Evolutionary conservation across 2,888 invertebrate species (phyloP), one percentile per base, ranked within the genome.

Genomic region (Epinotia brunnichana): DNA sequence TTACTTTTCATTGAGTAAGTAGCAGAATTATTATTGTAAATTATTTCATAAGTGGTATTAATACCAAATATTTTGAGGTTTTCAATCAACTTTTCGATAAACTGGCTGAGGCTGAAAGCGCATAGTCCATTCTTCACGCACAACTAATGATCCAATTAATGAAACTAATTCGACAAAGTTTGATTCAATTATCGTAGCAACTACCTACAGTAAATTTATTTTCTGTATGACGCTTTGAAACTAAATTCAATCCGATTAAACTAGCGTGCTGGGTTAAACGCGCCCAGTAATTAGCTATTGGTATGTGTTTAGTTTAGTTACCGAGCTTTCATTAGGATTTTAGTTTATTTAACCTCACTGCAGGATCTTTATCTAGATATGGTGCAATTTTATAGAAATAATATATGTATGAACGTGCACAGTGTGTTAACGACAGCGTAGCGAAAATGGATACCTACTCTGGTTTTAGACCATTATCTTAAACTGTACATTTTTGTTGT

Each of bases 231-330:
- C 24, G 35, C 48, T 56, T 70, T 67, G 10, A 29, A 66, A 61
- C 67, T 21, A 64, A 70, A 41, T 41, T 39, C 24, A 66, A 64
- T 24, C 51, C 57, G 4, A 64, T 64, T 64, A 53, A 48, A 60
- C 24, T 17, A 15, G 15, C 59, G 19, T n/a, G n/a, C n/a, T 3
- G 61, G 44, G 44, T 39, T 64, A 62, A 48, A 56, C 15, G 54
- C 19, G 19, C 44, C 13, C 44, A 35, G n/a, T 61, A 69, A 62
- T 69, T 56, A 24, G 56, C 4, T 53, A 24, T 69, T 56, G 17
- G 44, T 29, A 39, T 61, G 35, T 35, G 67, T 29, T 35, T 15
- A 15, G 24, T 63, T 29, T 67, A 68, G 17, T 59, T 59, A 59
- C 15, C 1, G 7, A 57, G 68, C 7, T 68, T 51, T 35, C 29